Base-by-base conservation (phyloP, 2,113 vertebrate genomes). In the Ceyx melanurus region DNA sequence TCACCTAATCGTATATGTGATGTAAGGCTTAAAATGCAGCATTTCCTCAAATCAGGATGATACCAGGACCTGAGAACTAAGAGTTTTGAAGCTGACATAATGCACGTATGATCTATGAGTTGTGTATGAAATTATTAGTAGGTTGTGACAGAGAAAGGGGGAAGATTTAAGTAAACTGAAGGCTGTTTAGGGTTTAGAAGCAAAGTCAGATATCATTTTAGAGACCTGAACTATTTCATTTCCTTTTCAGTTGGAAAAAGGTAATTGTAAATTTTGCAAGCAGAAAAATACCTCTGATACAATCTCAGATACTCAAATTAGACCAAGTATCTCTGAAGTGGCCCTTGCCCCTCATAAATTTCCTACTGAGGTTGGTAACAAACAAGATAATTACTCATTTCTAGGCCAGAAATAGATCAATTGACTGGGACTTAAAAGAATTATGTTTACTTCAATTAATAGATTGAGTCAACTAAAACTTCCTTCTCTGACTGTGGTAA, bases 311-410 rank as follows among this genome's bases (percentile, higher is more conserved):
- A 18, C 19, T 67, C n/a, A 29, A 13, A 54, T 48, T 37, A 76
- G 66, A 19, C 17, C 1, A 1, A 10, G 50, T 68, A 29, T 76
- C 93, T 76, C 66, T 8, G 3, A 62, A 54, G 28, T 2, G 13
- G 46, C n/a, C 81, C 42, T 92, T 73, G 46, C 25, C 46, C 77
- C 35, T 86, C 42, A 42, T 33, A 66, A 68, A 82, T 91, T 81
- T 70, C 28, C 70, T 51, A 25, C 37, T 61, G 58, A n/a, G 22
- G 46, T 78, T 58, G 76, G 57, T 88, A 74, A 73, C 73, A 88
- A 94, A 70, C 75, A 93, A 94, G 61, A 54, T 70, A 92, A 90
- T 88, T 56, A 45, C 43, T 94, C 42, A 83, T 88, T 91, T 79
- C 17, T 77, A 43, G 50, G 42, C 58, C 66, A 83, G 85, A 95